phyloP scores from a whole-genome alignment of 92 coral and sea anemone genomes.

The Hydrozoanthus gracilis region DNA sequence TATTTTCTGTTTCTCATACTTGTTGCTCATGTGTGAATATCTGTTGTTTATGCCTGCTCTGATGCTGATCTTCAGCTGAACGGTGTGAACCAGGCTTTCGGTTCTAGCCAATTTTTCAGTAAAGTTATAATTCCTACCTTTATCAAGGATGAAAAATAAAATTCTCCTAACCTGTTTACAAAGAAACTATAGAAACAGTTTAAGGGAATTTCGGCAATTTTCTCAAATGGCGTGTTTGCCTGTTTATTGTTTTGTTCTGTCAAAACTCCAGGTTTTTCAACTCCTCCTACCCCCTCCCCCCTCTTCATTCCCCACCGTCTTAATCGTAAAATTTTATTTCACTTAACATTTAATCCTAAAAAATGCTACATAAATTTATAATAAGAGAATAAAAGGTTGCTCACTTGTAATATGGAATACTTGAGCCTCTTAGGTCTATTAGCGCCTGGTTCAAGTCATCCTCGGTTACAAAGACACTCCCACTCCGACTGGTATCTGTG shows the following conservation, averaged over 20 bases:
- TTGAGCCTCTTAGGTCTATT: not conserved
- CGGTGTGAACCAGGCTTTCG: not conserved
- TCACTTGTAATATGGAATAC: not conserved
- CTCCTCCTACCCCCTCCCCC: no score
- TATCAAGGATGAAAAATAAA: no score
- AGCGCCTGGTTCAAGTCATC: not conserved
- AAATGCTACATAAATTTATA: not conserved
- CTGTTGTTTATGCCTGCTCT: no score
- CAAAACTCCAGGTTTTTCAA: no score
- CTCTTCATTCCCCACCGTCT: not conserved
- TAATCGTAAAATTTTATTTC: not conserved
- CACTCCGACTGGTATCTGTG: not conserved
- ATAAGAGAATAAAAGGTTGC: not conserved
- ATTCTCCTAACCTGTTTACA: no score
- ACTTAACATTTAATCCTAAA: not conserved
- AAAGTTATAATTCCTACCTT: no score
- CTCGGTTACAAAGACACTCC: not conserved
- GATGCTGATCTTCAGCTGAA: no score
- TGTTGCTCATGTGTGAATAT: not conserved
- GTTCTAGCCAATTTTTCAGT: no score
- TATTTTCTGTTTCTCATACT: not conserved
- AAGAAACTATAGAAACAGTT: no score
- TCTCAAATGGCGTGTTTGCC: no score
- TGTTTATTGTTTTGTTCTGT: no score
- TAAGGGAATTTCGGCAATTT: no score